Percentiles rank a stretch among this genome's conserved stretches.
Evolutionary conservation across 1,140 invertebrate genomes (phyloP).

Genomic region (Sinella curviseta): DNA sequence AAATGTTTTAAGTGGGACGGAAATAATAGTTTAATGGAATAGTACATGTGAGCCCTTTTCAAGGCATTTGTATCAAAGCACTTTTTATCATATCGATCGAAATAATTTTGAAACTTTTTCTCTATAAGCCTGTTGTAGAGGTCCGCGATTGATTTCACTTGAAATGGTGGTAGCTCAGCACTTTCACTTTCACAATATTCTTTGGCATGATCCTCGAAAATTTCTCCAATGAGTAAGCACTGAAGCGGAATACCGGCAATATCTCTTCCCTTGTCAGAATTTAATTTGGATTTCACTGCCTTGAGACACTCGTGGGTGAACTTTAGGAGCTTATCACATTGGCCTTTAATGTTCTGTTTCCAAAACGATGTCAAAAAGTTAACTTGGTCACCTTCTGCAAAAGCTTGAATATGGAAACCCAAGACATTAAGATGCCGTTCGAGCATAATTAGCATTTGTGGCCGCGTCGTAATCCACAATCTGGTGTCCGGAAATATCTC

Average conservation of each 20-base stretch:
- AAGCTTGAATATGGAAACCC: background rate
- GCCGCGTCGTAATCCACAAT: background rate
- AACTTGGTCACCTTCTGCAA: too few relatives aligned
- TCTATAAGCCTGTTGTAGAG: background rate
- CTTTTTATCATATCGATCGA: background rate
- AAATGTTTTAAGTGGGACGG: too few relatives aligned
- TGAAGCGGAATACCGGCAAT: too few relatives aligned
- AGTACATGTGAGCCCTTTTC: background rate
- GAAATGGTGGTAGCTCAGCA: background rate
- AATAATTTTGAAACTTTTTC: background rate
- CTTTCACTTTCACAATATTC: background rate
- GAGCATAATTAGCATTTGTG: background rate
- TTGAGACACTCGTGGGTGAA: background rate
- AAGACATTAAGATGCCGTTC: background rate
- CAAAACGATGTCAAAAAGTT: background rate
- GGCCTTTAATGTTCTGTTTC: background rate
- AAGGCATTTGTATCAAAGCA: background rate
- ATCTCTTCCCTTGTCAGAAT: background rate
- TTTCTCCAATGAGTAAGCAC: background rate
- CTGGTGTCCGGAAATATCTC: too few relatives aligned
- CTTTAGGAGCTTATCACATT: background rate
- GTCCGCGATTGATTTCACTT: background rate
- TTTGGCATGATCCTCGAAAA: background rate
- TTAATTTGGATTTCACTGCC: background rate
- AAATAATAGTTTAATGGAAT: background rate